These are phyloP conservation scores for Morone chrysops DNA, from an alignment of 2,113 vertebrate genomes.

Conservation along the genomic window DNA sequence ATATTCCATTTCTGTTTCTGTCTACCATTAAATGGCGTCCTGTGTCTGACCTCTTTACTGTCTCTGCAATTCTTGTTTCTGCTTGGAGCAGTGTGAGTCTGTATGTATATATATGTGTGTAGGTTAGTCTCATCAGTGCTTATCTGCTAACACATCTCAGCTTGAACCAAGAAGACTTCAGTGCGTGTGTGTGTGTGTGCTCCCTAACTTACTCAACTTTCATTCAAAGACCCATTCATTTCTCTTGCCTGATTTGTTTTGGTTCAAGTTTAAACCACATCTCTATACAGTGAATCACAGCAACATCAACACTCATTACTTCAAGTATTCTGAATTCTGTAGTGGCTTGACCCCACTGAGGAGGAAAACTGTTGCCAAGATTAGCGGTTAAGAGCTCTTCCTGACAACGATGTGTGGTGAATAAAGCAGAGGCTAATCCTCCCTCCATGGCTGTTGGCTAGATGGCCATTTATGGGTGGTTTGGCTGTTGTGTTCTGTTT, in stretches of 20 bases:
- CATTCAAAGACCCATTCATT: conserved; percentile 22
- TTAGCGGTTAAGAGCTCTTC: conserved; percentile 55
- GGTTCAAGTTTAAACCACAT: not conserved
- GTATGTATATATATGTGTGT: not conserved
- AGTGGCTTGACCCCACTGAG: conserved; percentile 24
- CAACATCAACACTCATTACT: conserved; percentile 35
- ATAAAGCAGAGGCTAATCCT: conserved; percentile 73
- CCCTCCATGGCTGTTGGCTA: conserved; percentile 57
- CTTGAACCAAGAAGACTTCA: not conserved
- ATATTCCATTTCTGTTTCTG: conserved; percentile 11
- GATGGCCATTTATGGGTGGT: conserved; percentile 73
- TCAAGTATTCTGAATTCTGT: conserved; percentile 31
- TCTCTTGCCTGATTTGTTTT: conserved; percentile 24
- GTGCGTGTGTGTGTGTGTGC: not conserved
- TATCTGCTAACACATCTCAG: conserved; percentile 20
- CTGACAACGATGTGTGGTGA: conserved; percentile 47
- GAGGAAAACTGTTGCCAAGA: conserved; percentile 53
- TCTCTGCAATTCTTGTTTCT: conserved; percentile 28
- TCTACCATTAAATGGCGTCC: conserved; percentile 14
- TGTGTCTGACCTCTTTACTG: conserved; percentile 31
- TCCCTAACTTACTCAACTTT: conserved; percentile 19
- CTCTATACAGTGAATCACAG: conserved; percentile 25
- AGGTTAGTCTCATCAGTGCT: conserved; percentile 26
- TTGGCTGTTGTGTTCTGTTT: conserved; percentile 66
- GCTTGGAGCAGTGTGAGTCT: not conserved